Conservation (phyloP, 2,888 invertebrate genomes). For the Anticlea derivata region DNA sequence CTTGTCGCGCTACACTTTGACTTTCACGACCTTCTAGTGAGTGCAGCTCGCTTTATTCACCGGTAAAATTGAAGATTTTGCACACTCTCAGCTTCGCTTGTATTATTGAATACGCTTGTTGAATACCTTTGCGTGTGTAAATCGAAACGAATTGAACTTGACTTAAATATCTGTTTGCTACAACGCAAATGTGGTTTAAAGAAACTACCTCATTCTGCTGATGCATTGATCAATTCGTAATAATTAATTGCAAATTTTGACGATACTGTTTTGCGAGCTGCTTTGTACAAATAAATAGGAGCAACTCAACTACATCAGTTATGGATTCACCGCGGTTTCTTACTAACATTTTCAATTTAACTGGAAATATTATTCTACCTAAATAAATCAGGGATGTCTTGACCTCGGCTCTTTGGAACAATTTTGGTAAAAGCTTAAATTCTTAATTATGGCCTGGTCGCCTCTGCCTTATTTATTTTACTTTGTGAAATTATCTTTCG, state of each 20-base stretch:
- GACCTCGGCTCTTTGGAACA: constrained; percentile 59
- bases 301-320: constrained; percentile 47
- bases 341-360: constrained; percentile 66
- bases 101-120: too few relatives aligned
- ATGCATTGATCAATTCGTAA: constrained; percentile 19
- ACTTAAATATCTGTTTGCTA: constrained; percentile 13
- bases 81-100: constrained; percentile 32
- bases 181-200: constrained; percentile 3
- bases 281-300: constrained; percentile 37
- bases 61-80: constrained; percentile 30
- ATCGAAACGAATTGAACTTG: constrained; percentile 20
- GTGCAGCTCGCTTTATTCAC: constrained; percentile 37
- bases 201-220: constrained; percentile 12
- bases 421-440: constrained; percentile 72
- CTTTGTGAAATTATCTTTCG: constrained; percentile 63
- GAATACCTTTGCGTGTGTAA: constrained; percentile 17
- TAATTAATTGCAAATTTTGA: constrained; percentile 34
- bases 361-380: constrained; percentile 62
- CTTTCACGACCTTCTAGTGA: constrained; percentile 62
- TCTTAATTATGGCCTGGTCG: constrained; percentile 73
- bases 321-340: constrained; percentile 59
- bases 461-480: constrained; percentile 68
- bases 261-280: constrained; percentile 34
- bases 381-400: constrained; percentile 65
- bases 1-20: constrained; percentile 70